Base-by-base conservation (phyloP, 2,888 invertebrate genomes). In the Diogma glabrata region DNA sequence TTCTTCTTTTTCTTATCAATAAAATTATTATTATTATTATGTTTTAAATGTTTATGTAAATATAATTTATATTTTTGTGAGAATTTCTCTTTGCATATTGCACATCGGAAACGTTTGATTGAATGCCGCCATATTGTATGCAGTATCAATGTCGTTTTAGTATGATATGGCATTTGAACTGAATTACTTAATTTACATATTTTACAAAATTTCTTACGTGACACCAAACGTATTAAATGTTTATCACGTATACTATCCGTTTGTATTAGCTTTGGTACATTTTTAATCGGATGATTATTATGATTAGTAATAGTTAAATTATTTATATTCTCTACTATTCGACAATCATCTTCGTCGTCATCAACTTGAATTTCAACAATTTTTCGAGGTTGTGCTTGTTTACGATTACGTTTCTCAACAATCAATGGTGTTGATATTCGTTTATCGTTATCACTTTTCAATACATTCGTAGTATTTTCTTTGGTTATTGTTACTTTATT, bases 41-140 rank as follows among this genome's bases (percentile, higher is more conserved):
- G 55, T 57, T 65, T 65, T 51, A 53, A 53, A 20, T 59, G 60
- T 8, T 56, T 53, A 58, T 71, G 72, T 60, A 71, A 58, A 26
- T 59, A 60, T 47, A 67, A 60, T 53, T 65, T 67, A 57, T 65
- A 65, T 49, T 57, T 59, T 50, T 60, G 59, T 55, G 58, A 59
- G 54, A 68, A 68, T 51, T 57, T 55, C 52, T 57, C 56, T 26
- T 58, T 58, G 56, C 69, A 68, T 51, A 59, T 57, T 23, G 52
- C 51, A 36, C 68, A 68, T 23, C 57, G 53, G 26, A 40, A 56
- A 52, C 4, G 38, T 45, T 43, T 45, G 16, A 22, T 23, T 14
- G 60, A 54, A 58, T 78, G 77, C 52, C 71, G 68, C 77, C 77
- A 78, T 20, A 72, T 57, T 12, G 65, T 65, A 62, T 78, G 77